phyloP scores from a whole-genome alignment of 2,113 vertebrate species.

The Poeciliopsis turrubarensis region DNA sequence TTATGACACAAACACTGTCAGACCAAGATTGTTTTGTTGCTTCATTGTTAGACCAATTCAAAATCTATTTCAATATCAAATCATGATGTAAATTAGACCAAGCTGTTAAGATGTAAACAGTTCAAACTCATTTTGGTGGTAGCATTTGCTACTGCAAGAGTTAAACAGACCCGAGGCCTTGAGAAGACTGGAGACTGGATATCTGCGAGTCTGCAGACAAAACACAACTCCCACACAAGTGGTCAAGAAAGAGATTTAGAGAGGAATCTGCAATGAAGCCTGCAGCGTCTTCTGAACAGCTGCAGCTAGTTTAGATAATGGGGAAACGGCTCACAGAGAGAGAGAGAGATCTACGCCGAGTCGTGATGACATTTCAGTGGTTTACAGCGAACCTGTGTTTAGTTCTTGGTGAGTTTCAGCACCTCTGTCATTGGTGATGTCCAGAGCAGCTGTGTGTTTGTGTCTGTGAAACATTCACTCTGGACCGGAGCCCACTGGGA shows the following conservation, averaged over 20 bases:
- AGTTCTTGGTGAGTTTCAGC: constrained; percentile 23
- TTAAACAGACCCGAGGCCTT: constrained; percentile 6
- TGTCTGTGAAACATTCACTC: constrained; percentile 50
- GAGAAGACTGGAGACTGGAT: constrained; percentile 17
- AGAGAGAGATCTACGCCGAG: constrained; percentile 1
- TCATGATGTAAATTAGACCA: not conserved
- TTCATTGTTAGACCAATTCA: not conserved
- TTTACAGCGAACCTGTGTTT: constrained; percentile 38
- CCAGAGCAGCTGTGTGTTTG: constrained; percentile 58
- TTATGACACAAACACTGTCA: not conserved
- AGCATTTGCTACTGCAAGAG: not conserved
- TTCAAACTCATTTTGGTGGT: not conserved
- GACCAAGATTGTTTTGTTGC: not conserved
- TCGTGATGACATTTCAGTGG: constrained; percentile 33
- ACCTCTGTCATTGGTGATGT: constrained; percentile 36
- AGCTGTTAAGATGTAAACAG: not conserved
- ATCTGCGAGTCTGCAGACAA: constrained; percentile 43
- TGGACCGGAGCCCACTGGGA: constrained; percentile 55
- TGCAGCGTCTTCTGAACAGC: constrained; percentile 33
- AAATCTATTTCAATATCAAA: not conserved
- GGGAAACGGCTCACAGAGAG: constrained; percentile 14
- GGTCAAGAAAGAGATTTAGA: constrained; percentile 20
- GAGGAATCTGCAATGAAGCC: constrained; percentile 31
- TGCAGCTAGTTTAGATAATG: constrained; percentile 62
- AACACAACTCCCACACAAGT: constrained; percentile 43